Conservation (phyloP, 2,888 invertebrate genomes). For the Acleris sparsana region DNA sequence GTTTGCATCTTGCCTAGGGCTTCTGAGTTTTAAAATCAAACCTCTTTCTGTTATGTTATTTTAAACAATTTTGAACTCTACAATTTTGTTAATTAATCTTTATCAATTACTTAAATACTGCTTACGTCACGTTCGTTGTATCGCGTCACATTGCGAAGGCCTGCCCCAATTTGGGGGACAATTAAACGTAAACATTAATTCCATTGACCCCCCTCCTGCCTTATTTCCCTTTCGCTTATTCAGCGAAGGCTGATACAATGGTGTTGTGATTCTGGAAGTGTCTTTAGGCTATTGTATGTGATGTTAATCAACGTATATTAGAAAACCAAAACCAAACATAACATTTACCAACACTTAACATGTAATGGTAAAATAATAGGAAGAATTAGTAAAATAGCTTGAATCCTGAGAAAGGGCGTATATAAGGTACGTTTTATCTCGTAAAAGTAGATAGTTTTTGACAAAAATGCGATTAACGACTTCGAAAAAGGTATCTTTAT, state of each 20-base stretch:
- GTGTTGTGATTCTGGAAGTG: slow-evolving; percentile 51
- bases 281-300: not conserved
- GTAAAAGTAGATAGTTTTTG: no score
- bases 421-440: not conserved
- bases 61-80: not conserved
- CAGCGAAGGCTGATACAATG: slow-evolving; percentile 59
- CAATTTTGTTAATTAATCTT: slow-evolving; percentile 18
- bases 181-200: slow-evolving; percentile 82
- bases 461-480: no score
- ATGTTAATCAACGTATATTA: not conserved
- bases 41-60: no score
- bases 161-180: slow-evolving; percentile 71
- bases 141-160: slow-evolving; percentile 57
- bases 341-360: no score
- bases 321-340: not conserved
- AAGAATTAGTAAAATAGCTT: not conserved
- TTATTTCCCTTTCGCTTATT: slow-evolving; percentile 81
- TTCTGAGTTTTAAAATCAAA: no score
- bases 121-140: slow-evolving; percentile 40
- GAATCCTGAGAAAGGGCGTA: no score
- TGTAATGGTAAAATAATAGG: no score
- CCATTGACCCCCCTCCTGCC: slow-evolving; percentile 69
- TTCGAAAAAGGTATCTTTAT: no score
- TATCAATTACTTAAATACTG: slow-evolving; percentile 34
- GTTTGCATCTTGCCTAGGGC: no score